Evolutionary conservation across 2,888 invertebrate genomes (phyloP), one percentile per base, ranked within the genome.

Genomic region (Coronaproctus castanopsis): DNA sequence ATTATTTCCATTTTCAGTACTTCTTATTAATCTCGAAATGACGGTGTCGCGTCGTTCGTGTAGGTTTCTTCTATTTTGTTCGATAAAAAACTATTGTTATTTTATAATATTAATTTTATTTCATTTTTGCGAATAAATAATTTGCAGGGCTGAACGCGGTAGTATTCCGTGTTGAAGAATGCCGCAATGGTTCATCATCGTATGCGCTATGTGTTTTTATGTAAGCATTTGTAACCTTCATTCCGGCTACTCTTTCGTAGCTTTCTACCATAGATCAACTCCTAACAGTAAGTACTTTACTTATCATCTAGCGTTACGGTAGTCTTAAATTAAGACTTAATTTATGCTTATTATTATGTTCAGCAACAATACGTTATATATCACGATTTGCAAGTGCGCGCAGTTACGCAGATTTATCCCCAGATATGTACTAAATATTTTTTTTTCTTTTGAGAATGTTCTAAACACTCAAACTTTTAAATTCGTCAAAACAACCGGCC

Each of bases 131-230:
- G n/a, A n/a, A n/a, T n/a, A n/a, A n/a, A n/a, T n/a, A n/a, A n/a
- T n/a, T n/a, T n/a, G n/a, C n/a, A n/a, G n/a, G n/a, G n/a, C n/a
- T n/a, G n/a, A n/a, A n/a, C n/a, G n/a, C n/a, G n/a, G n/a, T n/a
- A n/a, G n/a, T 14, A 36, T 36, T 14, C 36, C 36, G 14, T 36
- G 36, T 36, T 59, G 55, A 59, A 59, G 59, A 55, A 59, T 59
- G 59, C 59, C 55, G 59, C 55, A 55, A 59, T 59, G 59, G 59
- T 59, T 59, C 55, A 59, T 55, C 55, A 55, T 59, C 55, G 59
- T 59, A 55, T 59, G 55, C 55, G 59, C 59, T 55, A 59, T 59
- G 59, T 59, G 55, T 59, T 52, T 55, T 59, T 52, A 55, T 59
- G 21, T 55, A 22, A 52, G 59, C 55, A 59, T 59, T 59, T 55